Base-by-base conservation (phyloP, 1,140 invertebrate genomes). In the Pantala flavescens region DNA sequence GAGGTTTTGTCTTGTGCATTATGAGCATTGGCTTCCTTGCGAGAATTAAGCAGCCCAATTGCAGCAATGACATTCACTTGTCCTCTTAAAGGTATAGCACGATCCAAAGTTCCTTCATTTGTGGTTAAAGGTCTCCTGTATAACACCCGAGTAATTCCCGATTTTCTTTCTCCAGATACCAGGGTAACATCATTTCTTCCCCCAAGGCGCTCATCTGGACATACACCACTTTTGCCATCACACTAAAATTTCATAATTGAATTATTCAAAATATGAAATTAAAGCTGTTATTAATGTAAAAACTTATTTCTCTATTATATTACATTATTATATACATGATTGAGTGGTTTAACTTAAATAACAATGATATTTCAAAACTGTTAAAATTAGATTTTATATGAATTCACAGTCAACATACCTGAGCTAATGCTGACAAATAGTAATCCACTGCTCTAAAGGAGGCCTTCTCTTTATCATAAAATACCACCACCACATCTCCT, bases 11-110 rank as follows among this genome's bases (percentile, higher is more conserved):
- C 91, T 78, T 83, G 84, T 71, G 82, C 80, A 9, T 87, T 88
- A 81, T 96, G 93, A 7, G 92, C 91, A 77, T 94, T 94, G 0
- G 93, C 93, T 82, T 96, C 93, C 75, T 88, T 89, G 71, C 88
- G 82, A 0, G 85, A 83, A 83, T 94, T 95, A 1, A 97, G 84
- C 0, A 89, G 89, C 7, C 94, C 94, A 77, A 96, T 92, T 16
- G 94, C 94, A 0, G 93, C 94, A n/a, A 96, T 93, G 0, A 96
- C 89, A 21, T 88, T 90, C 12, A 90, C 88, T 23, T 91, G 87
- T 0, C 87, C 84, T 42, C 89, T 84, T 0, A 83, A 82, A 0
- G 91, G 87, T 73, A 93, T 89, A 42, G 90, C 85, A 76, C 86
- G 84, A 79, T 93, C 91, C 75, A 88, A 89, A 19, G 86, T 82